Conservation (phyloP, 2,797 vertebrate genomes). For the Chloroceryle amazona region DNA sequence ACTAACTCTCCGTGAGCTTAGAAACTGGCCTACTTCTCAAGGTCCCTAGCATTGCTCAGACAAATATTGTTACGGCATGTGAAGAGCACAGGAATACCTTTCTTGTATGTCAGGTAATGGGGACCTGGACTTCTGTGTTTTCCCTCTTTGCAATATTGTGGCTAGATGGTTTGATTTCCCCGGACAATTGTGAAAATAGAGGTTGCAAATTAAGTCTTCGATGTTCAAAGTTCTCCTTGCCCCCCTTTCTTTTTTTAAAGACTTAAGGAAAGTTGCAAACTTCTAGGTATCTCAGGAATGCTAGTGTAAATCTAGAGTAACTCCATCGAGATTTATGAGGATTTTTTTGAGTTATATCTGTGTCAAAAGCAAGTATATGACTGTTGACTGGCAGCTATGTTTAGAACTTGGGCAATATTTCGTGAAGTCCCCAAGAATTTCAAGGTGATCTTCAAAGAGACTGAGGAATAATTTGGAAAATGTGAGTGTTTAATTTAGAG, state of each 20-base stretch:
- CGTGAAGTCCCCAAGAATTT: not conserved
- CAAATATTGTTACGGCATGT: not conserved
- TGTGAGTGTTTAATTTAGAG: not conserved
- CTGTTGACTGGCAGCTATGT: constrained; percentile 41
- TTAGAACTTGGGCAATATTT: constrained; percentile 41
- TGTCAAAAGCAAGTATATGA: not conserved
- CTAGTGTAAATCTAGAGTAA: not conserved
- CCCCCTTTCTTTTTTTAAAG: not conserved
- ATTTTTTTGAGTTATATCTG: constrained; percentile 30
- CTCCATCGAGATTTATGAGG: not conserved
- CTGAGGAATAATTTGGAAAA: not conserved
- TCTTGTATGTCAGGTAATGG: not conserved
- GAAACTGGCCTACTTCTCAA: constrained; percentile 77
- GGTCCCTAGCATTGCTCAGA: constrained; percentile 13
- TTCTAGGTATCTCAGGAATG: not conserved
- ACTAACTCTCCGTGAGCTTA: constrained; percentile 39
- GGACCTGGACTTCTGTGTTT: not conserved
- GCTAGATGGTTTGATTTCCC: constrained; percentile 19
- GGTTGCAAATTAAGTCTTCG: constrained; percentile 24
- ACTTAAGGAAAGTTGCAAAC: not conserved
- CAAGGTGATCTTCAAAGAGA: constrained; percentile 43
- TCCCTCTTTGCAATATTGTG: not conserved
- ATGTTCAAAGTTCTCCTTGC: not conserved
- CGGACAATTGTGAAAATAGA: constrained; percentile 37
- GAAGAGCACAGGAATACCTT: not conserved